Percentiles rank a stretch among this genome's conserved stretches.
phyloP scores from a whole-genome alignment of 2,888 invertebrate genomes.

The Erynnis tages region DNA sequence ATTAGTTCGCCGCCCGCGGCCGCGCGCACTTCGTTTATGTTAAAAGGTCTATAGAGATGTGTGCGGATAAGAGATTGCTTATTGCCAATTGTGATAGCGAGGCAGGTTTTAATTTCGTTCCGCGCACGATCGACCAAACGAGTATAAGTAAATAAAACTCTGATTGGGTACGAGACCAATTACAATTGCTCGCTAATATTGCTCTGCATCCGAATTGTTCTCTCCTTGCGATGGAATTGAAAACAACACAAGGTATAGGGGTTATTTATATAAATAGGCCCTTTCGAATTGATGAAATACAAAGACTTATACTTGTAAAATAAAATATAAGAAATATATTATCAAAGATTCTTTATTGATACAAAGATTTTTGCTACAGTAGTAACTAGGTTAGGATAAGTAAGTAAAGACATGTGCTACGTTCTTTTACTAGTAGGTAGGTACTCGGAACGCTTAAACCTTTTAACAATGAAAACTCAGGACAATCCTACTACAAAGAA shows the following conservation, averaged over 20 bases:
- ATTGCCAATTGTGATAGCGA: constrained; percentile 77
- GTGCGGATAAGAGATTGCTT: constrained; percentile 79
- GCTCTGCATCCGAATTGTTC: constrained; percentile 7
- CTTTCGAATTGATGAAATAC: too few species aligned
- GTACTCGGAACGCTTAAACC: too few species aligned
- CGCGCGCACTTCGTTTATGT: constrained; percentile 73
- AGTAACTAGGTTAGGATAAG: too few species aligned
- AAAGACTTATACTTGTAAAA: too few species aligned
- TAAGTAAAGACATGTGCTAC: too few species aligned
- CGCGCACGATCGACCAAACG: constrained; percentile 36
- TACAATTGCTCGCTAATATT: constrained; percentile 31
- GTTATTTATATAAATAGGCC: background rate
- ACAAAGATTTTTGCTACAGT: too few species aligned
- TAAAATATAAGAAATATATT: too few species aligned
- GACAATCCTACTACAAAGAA: too few species aligned
- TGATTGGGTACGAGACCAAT: constrained; percentile 36
- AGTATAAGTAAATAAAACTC: constrained; percentile 41
- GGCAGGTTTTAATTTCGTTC: constrained; percentile 72
- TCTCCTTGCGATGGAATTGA: background rate
- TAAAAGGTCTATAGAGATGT: constrained; percentile 79
- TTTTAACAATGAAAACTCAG: too few species aligned
- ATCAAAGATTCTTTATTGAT: too few species aligned
- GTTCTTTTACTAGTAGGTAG: too few species aligned
- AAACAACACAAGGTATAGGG: background rate
- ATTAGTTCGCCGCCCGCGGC: constrained; percentile 80